Conservation (phyloP, 2,888 invertebrate genomes). For the Drosophila monieri region DNA sequence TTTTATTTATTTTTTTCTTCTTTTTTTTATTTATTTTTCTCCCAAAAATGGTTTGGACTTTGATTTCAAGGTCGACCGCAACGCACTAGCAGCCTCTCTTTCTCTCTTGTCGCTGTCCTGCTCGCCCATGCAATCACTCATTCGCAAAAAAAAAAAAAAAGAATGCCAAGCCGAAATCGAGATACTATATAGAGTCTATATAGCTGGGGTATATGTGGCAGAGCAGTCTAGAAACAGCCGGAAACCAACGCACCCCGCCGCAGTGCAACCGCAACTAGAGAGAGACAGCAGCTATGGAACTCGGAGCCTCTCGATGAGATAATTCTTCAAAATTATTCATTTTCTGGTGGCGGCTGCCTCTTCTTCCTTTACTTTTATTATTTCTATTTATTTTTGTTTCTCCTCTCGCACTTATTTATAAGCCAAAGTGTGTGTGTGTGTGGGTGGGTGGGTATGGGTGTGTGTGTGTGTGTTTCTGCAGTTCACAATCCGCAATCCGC, state of each 20-base stretch:
- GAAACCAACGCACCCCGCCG: slow-evolving; percentile 30
- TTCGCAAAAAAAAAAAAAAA: slow-evolving; percentile 24
- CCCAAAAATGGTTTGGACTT: slow-evolving; percentile 55
- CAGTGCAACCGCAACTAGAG: slow-evolving; percentile 17
- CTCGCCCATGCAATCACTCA: slow-evolving; percentile 57
- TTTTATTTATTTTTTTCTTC: background rate
- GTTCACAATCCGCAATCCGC: slow-evolving; percentile 61
- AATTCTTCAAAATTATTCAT: slow-evolving; percentile 57
- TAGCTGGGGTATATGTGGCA: background rate
- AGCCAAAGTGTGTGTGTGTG: background rate
- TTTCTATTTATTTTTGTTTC: background rate
- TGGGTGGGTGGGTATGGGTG: slow-evolving; percentile 41
- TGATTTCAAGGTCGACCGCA: slow-evolving; percentile 61
- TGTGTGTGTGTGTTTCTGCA: slow-evolving; percentile 67
- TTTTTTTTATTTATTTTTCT: slow-evolving; percentile 5
- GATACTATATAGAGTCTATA: background rate
- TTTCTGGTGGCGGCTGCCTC: slow-evolving; percentile 10
- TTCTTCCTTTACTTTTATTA: background rate
- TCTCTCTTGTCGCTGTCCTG: background rate
- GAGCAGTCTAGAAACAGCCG: slow-evolving; percentile 12
- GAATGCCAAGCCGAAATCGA: slow-evolving; percentile 5
- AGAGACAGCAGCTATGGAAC: slow-evolving; percentile 1
- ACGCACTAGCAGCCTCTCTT: slow-evolving; percentile 55
- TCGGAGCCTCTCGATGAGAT: slow-evolving; percentile 63
- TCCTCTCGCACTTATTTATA: slow-evolving; percentile 43